Evolutionary conservation across 2,113 vertebrate species (phyloP).

Genomic region (Triplophysa siluroides): DNA sequence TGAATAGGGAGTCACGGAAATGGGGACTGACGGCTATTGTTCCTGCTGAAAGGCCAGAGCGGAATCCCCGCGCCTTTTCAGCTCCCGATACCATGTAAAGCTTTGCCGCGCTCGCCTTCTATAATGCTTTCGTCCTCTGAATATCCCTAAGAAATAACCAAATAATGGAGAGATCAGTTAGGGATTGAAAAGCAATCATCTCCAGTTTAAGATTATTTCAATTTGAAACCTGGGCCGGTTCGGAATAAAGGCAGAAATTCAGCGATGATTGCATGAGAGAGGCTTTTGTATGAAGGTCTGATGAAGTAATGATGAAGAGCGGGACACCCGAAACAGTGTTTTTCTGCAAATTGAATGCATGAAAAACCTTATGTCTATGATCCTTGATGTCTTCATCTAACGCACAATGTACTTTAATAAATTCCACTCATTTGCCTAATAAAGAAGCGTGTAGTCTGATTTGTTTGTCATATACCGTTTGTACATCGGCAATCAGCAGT

Average conservation of each 20-base stretch:
- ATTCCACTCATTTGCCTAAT: slow-evolving; percentile 3
- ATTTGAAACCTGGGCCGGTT: slow-evolving; percentile 37
- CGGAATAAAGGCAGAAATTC: slow-evolving; percentile 18
- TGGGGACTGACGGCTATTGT: slow-evolving; percentile 18
- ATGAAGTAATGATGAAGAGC: slow-evolving; percentile 34
- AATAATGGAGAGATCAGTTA: slow-evolving; percentile 57
- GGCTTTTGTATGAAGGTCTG: not conserved
- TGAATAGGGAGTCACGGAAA: not conserved
- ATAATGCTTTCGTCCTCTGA: slow-evolving; percentile 47
- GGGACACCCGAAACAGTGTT: slow-evolving; percentile 1
- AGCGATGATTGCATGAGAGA: slow-evolving; percentile 24
- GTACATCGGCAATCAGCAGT: not conserved
- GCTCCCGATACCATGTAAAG: slow-evolving; percentile 12
- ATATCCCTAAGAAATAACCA: slow-evolving; percentile 54
- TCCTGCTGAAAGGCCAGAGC: not conserved
- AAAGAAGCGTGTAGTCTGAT: not conserved
- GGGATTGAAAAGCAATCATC: slow-evolving; percentile 61
- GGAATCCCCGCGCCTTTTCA: slow-evolving; percentile 16
- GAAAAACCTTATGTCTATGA: slow-evolving; percentile 18
- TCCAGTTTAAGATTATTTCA: slow-evolving; percentile 55
- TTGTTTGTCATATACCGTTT: not conserved
- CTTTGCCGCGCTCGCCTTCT: slow-evolving; percentile 24
- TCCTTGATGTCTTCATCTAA: slow-evolving; percentile 15
- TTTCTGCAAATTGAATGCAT: slow-evolving; percentile 21
- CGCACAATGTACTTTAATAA: not conserved